Evolutionary conservation across 2,797 vertebrate genomes (phyloP).

Genomic region (Apogon talboti): DNA sequence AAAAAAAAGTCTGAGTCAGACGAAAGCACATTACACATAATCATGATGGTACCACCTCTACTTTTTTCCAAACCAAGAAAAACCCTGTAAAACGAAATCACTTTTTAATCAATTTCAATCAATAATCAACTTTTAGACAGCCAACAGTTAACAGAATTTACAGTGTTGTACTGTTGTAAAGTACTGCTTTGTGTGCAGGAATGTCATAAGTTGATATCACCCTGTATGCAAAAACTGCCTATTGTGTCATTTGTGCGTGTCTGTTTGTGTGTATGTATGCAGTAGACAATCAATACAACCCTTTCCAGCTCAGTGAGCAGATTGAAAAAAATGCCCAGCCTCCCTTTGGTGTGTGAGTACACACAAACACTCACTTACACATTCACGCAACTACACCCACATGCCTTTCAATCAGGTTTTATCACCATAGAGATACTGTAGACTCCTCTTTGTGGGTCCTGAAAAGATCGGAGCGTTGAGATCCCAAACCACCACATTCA

Average conservation of each 20-base stretch:
- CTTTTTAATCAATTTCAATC: too few relatives aligned
- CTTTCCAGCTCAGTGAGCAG: slow-evolving; percentile 62
- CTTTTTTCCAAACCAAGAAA: too few relatives aligned
- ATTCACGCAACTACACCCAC: slow-evolving; percentile 46
- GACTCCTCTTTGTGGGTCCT: slow-evolving; percentile 62
- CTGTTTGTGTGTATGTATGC: slow-evolving; percentile 44
- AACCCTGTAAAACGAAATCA: too few relatives aligned
- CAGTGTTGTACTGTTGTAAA: slow-evolving; percentile 11
- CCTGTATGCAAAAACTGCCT: slow-evolving; percentile 5
- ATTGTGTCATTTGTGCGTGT: slow-evolving; percentile 21
- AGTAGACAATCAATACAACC: slow-evolving; percentile 55
- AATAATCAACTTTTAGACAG: neutral
- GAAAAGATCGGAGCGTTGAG: slow-evolving; percentile 52
- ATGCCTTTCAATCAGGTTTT: slow-evolving; percentile 71
- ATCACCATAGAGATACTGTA: slow-evolving; percentile 74
- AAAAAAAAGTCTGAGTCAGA: too few relatives aligned
- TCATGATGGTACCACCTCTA: too few relatives aligned
- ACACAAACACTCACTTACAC: slow-evolving; percentile 21
- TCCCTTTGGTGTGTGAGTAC: slow-evolving; percentile 19
- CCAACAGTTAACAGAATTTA: neutral
- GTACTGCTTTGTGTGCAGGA: slow-evolving; percentile 8
- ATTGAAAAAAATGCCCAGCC: slow-evolving; percentile 34
- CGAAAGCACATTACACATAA: too few relatives aligned
- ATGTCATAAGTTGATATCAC: slow-evolving; percentile 24
- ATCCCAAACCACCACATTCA: slow-evolving; percentile 56